A percentile compares a stretch with the other conserved stretches of the same genome.
phyloP scores from a whole-genome alignment of 1,140 invertebrate genomes.

The Apolygus lucorum region DNA sequence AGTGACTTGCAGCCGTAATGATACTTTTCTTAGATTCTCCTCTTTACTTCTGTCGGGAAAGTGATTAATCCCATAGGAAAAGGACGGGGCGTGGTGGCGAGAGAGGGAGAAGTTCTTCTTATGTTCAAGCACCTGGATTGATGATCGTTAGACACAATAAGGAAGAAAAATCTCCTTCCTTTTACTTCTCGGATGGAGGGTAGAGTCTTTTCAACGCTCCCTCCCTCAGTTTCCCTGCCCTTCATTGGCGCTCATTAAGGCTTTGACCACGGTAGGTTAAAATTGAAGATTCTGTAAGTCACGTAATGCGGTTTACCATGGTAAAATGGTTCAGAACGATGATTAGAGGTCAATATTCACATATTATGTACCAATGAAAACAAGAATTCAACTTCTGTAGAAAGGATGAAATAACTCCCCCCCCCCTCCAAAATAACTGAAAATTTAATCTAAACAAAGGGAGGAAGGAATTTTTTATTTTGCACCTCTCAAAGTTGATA shows the following conservation, averaged over 20 bases:
- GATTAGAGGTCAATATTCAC: too few species aligned
- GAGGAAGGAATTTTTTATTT: too few species aligned
- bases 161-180: slow-evolving; percentile 2
- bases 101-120: not conserved
- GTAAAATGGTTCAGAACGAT: too few species aligned
- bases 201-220: not conserved
- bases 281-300: too few species aligned
- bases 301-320: too few species aligned
- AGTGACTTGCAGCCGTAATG: slow-evolving; percentile 13
- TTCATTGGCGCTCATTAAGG: not conserved
- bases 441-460: too few species aligned
- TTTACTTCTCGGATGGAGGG: not conserved
- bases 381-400: too few species aligned
- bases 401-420: too few species aligned
- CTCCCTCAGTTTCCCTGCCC: not conserved
- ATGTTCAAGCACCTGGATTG: slow-evolving; percentile 6
- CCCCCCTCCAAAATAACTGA: too few species aligned
- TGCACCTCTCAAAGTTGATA: too few species aligned
- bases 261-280: too few species aligned
- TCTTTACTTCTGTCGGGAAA: not conserved
- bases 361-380: too few species aligned
- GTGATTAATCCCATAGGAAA: slow-evolving; percentile 13
- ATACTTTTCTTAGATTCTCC: slow-evolving; percentile 5
- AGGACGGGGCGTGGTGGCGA: not conserved
- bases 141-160: slow-evolving; percentile 16